These are phyloP conservation scores for Phortica okadai DNA, from an alignment of 2,888 invertebrate species.

Conservation along the genomic window DNA sequence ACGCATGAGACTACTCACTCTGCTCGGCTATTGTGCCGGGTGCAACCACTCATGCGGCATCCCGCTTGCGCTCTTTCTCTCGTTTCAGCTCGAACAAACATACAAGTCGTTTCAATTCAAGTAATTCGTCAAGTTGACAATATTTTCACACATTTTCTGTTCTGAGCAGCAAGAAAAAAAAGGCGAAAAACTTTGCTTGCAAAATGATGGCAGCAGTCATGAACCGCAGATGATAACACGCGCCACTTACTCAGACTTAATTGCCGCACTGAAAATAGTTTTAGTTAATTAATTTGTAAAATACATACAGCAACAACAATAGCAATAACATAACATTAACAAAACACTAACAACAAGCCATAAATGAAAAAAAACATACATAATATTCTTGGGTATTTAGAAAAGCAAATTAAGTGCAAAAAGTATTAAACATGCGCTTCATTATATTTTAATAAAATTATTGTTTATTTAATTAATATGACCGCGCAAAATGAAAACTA, in stretches of 20 bases:
- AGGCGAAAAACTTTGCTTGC: neutral
- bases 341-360: neutral
- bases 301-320: neutral
- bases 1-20: neutral
- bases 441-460: slow-evolving; percentile 50
- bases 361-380: too few species aligned
- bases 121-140: slow-evolving; percentile 26
- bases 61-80: neutral
- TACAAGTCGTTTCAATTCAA: neutral
- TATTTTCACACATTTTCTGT: neutral
- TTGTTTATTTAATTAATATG: slow-evolving; percentile 34
- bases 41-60: neutral
- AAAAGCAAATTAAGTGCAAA: slow-evolving; percentile 33
- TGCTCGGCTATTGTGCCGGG: neutral
- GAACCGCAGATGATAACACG: slow-evolving; percentile 2
- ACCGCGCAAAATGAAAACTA: neutral
- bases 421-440: slow-evolving; percentile 50
- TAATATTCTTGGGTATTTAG: slow-evolving; percentile 14
- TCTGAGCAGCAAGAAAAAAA: neutral
- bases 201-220: neutral
- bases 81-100: neutral
- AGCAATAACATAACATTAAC: neutral
- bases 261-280: slow-evolving; percentile 17
- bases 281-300: slow-evolving; percentile 26
- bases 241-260: slow-evolving; percentile 23